Evolutionary conservation across 2,797 vertebrate species (phyloP), one percentile per base, ranked within the genome.

Genomic region (Lepus oiostolus): DNA sequence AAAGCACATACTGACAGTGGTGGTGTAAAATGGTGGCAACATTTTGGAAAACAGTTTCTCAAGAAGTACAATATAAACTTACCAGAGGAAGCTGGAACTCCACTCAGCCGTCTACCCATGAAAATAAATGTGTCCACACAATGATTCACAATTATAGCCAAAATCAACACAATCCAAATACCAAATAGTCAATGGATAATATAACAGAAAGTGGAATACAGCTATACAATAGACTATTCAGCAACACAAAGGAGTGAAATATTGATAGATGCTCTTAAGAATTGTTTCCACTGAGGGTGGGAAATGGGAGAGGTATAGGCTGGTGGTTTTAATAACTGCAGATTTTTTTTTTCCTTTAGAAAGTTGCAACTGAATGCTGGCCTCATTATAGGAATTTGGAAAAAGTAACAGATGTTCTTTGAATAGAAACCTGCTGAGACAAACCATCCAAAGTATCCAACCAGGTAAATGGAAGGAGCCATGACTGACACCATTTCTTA

Each of bases 351-450:
- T 79, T 95, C 13, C 3, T 58, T 70, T 32, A 65, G 17, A 50
- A 47, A 94, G 52, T 22, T 92, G 42, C 67, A 88, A 85, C 47
- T 88, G 17, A 88, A 86, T 42, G 35, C 14, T 90, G 50, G 19
- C 70, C 90, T 96, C 90, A 72, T 92, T 80, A 72, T 13, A 95
- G 76, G 30, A 63, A 86, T 81, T 85, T 79, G 42, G 79, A 77
- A 95, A 96, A 96, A 60, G 54, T 80, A 96, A 85, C 91, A 94
- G 88, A 77, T 91, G 67, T 93, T 93, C 74, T 97, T 94, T 91
- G 62, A 91, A 70, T 60, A 90, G 38, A 96, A 97, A 85, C 90
- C 84, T 93, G 62, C 91, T 68, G 82, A 91, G 84, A 94, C 88
- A 91, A 96, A 63, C 47, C 89, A 88, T 70, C 82, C 88, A 79